Evolutionary conservation across 1,140 invertebrate species (phyloP).

Genomic region (Saccostrea glomerata): DNA sequence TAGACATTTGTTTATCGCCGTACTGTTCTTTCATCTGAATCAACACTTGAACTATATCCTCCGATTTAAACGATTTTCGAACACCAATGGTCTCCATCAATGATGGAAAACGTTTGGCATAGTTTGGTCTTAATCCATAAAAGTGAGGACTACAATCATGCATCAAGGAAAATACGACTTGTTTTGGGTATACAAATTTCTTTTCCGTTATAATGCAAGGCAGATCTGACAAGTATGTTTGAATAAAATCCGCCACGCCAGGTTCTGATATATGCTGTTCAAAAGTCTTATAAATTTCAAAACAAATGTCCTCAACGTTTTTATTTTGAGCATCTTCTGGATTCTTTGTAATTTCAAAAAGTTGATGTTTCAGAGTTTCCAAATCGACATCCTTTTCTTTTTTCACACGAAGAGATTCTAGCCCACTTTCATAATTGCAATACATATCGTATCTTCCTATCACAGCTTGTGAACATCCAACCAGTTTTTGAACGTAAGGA

Average conservation of each 20-base stretch:
- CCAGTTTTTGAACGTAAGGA: background rate
- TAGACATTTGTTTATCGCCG: background rate
- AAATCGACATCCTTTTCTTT: background rate
- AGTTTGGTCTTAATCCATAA: conserved; percentile 45
- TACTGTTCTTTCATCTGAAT: background rate
- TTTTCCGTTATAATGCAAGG: conserved; percentile 44
- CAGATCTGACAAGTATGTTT: background rate
- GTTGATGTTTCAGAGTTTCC: background rate
- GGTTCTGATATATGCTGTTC: background rate
- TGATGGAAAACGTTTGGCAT: background rate
- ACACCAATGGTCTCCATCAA: conserved; percentile 59
- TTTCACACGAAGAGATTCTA: background rate
- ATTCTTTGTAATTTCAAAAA: background rate
- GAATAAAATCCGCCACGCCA: background rate
- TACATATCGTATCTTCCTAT: background rate
- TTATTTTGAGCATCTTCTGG: background rate
- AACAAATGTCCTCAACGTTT: background rate
- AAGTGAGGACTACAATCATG: conserved; percentile 59
- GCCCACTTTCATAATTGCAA: background rate
- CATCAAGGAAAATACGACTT: conserved; percentile 52
- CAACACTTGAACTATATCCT: conserved; percentile 45
- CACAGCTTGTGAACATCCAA: background rate
- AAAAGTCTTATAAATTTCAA: background rate
- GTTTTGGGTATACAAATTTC: conserved; percentile 46
- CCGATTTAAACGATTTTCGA: conserved; percentile 42